phyloP scores from a whole-genome alignment of 2,888 invertebrate genomes.

The Caradrina kadenii region DNA sequence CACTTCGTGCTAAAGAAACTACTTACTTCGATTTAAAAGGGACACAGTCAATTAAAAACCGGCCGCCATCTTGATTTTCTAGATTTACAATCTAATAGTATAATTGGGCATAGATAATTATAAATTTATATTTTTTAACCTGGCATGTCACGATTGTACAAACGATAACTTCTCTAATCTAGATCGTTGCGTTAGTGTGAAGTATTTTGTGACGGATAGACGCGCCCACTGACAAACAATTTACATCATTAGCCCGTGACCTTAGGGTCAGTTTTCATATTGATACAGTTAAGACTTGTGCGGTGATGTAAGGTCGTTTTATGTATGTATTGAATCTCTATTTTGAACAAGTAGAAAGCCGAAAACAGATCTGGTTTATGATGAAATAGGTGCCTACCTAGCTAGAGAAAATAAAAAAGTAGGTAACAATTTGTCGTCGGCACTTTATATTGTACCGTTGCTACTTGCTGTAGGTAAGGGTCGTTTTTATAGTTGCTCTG shows the following conservation, averaged over 20 bases:
- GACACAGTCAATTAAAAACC: too few species aligned
- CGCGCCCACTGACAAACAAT: slow-evolving; percentile 78
- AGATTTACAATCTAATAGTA: background rate
- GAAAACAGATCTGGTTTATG: background rate
- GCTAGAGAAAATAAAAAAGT: too few species aligned
- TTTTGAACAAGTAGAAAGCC: background rate
- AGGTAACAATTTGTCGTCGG: too few species aligned
- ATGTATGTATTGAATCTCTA: slow-evolving; percentile 15
- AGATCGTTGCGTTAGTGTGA: slow-evolving; percentile 45
- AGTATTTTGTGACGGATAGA: slow-evolving; percentile 58
- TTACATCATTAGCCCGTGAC: slow-evolving; percentile 80
- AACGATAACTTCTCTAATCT: slow-evolving; percentile 35
- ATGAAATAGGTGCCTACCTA: too few species aligned
- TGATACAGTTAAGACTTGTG: slow-evolving; percentile 68
- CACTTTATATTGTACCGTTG: too few species aligned
- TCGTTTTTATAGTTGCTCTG: too few species aligned
- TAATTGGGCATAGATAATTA: slow-evolving; percentile 13
- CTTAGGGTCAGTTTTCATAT: slow-evolving; percentile 78
- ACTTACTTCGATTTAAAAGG: too few species aligned
- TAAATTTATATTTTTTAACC: background rate
- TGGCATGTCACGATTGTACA: slow-evolving; percentile 34
- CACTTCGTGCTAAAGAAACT: too few species aligned
- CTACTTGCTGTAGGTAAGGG: too few species aligned
- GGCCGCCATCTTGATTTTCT: background rate
- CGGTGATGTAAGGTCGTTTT: slow-evolving; percentile 69